phyloP scores from a whole-genome alignment of 2,888 invertebrate genomes.

The Eumerus sabulonum region DNA sequence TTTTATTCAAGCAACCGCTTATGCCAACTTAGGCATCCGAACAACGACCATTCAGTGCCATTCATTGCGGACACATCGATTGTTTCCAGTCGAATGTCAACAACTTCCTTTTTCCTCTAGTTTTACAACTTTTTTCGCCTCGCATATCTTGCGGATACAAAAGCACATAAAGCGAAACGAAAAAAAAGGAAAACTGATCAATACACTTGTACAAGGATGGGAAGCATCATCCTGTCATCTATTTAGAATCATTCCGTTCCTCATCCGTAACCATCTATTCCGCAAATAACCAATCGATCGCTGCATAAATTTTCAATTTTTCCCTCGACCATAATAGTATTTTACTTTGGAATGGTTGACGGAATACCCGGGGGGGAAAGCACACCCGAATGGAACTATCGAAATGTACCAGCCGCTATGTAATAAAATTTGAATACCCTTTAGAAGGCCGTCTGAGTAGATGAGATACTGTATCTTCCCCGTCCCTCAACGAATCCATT shows the following conservation, averaged over 20 bases:
- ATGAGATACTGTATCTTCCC: constrained; percentile 13
- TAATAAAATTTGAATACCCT: constrained; percentile 54
- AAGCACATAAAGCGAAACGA: too few relatives aligned
- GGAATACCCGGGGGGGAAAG: too few relatives aligned
- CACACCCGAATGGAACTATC: constrained; percentile 26
- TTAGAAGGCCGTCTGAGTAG: constrained; percentile 11
- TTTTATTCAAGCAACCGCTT: too few relatives aligned
- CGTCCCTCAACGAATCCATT: too few relatives aligned
- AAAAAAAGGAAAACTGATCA: constrained; percentile 11
- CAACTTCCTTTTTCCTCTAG: too few relatives aligned
- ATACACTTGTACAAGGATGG: constrained; percentile 18
- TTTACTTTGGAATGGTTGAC: constrained; percentile 48
- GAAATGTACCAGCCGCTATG: constrained; percentile 53
- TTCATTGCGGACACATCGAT: not conserved
- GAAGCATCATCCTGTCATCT: constrained; percentile 40
- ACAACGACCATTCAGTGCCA: not conserved
- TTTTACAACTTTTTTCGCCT: too few relatives aligned
- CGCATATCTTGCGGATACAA: too few relatives aligned
- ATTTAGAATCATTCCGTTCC: constrained; percentile 43
- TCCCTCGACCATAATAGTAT: constrained; percentile 39
- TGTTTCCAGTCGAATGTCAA: too few relatives aligned
- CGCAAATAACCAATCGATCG: constrained; percentile 31
- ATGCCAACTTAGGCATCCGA: too few relatives aligned
- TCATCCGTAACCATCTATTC: constrained; percentile 34
- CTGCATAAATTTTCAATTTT: constrained; percentile 61